Base-by-base conservation (phyloP, 2,797 vertebrate genomes). In the Diplodus puntazzo region DNA sequence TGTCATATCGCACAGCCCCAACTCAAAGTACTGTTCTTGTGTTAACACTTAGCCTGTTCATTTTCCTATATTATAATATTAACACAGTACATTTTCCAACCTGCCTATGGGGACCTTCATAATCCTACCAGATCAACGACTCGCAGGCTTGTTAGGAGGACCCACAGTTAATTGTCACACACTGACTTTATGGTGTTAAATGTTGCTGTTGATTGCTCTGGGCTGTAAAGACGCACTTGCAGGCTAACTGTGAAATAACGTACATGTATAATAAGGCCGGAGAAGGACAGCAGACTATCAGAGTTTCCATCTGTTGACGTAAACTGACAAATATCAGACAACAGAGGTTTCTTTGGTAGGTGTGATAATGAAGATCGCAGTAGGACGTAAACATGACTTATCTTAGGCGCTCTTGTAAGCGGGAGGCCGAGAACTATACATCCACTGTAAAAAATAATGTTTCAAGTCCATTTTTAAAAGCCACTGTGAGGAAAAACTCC, bases 321-420 rank as follows among this genome's bases (percentile, higher is more conserved):
- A 84, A 66, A 86, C 82, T 69, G 77, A 45, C 73, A 67, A n/a
- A 68, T 21, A 69, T 73, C 69, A 73, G 83, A 91, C 84, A 84
- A 88, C 90, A 91, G 82, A 85, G 76, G 86, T 62, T 89, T 95
- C 93, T 95, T 95, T 95, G 92, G 93, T 95, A 75, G 88, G 86
- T 70, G 81, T 80, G 74, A 83, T 45, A 64, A 90, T 74, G 75
- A 81, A 76, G 54, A 72, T 55, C 54, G 79, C 81, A 83, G 85
- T 62, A 14, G 48, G 80, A 90, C 58, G 72, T 92, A 88, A 91
- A 92, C 84, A 74, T 54, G 76, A 87, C 49, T 76, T 88, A 48
- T 85, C 75, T 83, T 64, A 77, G 60, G 84, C 62, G 85, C 66
- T 82, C 50, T 72, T 70, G 10, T 39, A 71, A 73, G 79, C 73